Percentiles rank a stretch among this genome's conserved stretches.
Evolutionary conservation across 2,797 vertebrate species (phyloP).

Genomic region (Micropoecilia bifurca): DNA sequence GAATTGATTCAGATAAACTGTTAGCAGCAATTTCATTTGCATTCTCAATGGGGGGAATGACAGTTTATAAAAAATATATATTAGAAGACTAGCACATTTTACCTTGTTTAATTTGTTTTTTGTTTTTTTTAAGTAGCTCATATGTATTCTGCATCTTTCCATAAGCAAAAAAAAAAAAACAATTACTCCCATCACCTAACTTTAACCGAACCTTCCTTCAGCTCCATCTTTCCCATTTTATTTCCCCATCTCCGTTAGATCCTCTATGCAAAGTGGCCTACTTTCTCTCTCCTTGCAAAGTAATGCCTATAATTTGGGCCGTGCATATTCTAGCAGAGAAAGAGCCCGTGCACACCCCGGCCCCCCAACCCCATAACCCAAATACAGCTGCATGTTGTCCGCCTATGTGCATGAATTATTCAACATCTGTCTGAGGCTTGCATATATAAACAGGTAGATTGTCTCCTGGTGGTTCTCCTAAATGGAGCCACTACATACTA

Average conservation of each 20-base stretch:
- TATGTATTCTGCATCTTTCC: background rate
- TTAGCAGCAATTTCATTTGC: constrained; percentile 38
- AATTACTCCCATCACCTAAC: background rate
- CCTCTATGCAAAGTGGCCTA: constrained; percentile 72
- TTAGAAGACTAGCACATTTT: background rate
- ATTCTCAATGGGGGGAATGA: constrained; percentile 16
- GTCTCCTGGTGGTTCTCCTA: constrained; percentile 60
- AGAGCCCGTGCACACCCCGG: constrained; percentile 27
- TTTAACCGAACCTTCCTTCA: constrained; percentile 34
- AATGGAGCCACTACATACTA: constrained; percentile 43
- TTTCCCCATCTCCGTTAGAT: constrained; percentile 53
- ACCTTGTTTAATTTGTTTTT: too few relatives aligned
- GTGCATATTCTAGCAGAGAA: constrained; percentile 50
- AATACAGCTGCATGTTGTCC: constrained; percentile 78
- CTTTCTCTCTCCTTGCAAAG: constrained; percentile 69
- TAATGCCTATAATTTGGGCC: constrained; percentile 70
- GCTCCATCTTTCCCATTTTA: constrained; percentile 44
- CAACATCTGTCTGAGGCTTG: constrained; percentile 78
- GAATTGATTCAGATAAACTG: constrained; percentile 42
- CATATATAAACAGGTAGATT: constrained; percentile 76
- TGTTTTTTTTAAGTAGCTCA: background rate
- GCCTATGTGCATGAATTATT: constrained; percentile 78
- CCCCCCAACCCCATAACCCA: constrained; percentile 71
- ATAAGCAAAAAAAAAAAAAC: background rate
- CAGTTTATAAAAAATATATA: background rate